Conservation (phyloP, 2,113 vertebrate species). For the Morone saxatilis region DNA sequence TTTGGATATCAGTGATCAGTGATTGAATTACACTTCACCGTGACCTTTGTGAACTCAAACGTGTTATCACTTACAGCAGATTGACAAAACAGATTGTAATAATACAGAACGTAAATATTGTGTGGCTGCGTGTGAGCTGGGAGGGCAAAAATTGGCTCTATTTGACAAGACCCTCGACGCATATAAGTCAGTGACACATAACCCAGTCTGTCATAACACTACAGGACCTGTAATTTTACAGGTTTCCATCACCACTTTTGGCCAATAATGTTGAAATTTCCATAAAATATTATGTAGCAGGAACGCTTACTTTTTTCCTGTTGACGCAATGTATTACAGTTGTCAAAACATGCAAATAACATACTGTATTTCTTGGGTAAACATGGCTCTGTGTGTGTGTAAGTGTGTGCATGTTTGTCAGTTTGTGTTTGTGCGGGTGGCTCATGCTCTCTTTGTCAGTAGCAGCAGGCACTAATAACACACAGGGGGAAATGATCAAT, state of each 20-base stretch:
- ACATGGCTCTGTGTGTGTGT: constrained; percentile 24
- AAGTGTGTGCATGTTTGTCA: constrained; percentile 24
- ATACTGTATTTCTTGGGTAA: constrained; percentile 33
- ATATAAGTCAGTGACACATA: constrained; percentile 56
- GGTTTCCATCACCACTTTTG: constrained; percentile 24
- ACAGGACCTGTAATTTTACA: constrained; percentile 54
- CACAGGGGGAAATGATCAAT: constrained; percentile 82
- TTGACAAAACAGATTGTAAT: constrained; percentile 66
- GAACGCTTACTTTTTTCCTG: constrained; percentile 34
- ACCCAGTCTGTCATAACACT: constrained; percentile 43
- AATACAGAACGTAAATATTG: constrained; percentile 27
- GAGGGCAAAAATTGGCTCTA: constrained; percentile 18
- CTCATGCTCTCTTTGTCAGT: constrained; percentile 71
- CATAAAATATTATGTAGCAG: constrained; percentile 49
- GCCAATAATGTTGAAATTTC: constrained; percentile 51
- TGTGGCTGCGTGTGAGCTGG: constrained; percentile 2
- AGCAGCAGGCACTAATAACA: constrained; percentile 80
- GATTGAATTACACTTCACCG: constrained; percentile 65
- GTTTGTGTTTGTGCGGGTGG: constrained; percentile 63
- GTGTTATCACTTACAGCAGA: constrained; percentile 61
- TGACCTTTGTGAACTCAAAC: constrained; percentile 61
- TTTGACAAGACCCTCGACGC: constrained; percentile 61
- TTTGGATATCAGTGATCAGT: constrained; percentile 69
- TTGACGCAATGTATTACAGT: constrained; percentile 36
- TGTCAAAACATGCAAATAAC: constrained; percentile 62